Percentiles rank a stretch among this genome's conserved stretches.
These are phyloP conservation scores for Montipora cactus DNA, from an alignment of 64 coral and sea anemone genomes.

Conservation along the genomic window DNA sequence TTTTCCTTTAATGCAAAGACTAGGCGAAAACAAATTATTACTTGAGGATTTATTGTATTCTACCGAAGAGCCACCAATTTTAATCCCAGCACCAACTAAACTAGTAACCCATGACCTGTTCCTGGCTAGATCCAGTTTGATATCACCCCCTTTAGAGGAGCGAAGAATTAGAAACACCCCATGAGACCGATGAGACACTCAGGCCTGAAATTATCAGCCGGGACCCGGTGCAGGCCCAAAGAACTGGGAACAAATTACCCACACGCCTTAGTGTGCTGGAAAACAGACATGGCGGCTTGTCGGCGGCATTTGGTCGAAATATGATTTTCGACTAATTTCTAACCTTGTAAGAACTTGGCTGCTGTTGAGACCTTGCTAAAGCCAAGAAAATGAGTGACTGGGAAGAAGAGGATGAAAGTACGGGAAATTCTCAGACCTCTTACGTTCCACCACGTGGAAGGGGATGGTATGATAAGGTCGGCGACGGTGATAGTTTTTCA, in stretches of 20 bases:
- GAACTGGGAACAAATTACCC: not conserved
- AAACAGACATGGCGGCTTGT: slow-evolving; percentile 24
- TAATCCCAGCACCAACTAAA: too few species aligned
- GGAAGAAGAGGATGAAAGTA: slow-evolving; percentile 43
- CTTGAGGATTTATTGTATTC: too few species aligned
- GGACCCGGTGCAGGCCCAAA: too few species aligned
- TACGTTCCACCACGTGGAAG: not conserved
- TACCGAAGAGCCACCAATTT: too few species aligned
- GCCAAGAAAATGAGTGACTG: slow-evolving; percentile 61
- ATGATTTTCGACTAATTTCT: not conserved
- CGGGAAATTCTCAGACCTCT: not conserved
- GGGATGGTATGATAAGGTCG: slow-evolving; percentile 10
- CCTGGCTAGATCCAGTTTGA: too few species aligned
- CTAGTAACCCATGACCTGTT: too few species aligned
- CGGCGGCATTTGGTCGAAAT: not conserved
- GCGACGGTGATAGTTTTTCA: not conserved
- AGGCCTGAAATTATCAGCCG: too few species aligned
- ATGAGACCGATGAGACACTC: too few species aligned
- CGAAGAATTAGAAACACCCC: too few species aligned
- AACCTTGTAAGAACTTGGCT: not conserved
- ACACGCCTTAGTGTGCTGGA: not conserved
- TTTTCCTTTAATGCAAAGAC: too few species aligned
- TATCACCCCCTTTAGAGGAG: too few species aligned
- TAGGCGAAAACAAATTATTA: too few species aligned
- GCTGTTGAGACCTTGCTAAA: not conserved